phyloP scores from a whole-genome alignment of 2,797 vertebrate species.

The Chelmon rostratus region DNA sequence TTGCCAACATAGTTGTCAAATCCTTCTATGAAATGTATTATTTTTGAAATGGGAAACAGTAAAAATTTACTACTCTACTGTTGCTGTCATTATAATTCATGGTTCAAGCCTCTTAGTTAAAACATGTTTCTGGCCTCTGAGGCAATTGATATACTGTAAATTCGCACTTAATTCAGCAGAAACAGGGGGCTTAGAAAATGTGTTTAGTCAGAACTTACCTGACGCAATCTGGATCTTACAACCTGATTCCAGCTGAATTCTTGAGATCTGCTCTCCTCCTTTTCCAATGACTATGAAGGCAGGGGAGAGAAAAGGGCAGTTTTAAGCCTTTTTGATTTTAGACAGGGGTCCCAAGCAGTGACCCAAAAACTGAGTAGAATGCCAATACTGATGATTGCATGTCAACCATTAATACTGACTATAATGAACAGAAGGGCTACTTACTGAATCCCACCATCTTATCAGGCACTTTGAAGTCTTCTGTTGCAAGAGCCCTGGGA shows the following conservation, averaged over 20 bases:
- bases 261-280: slow-evolving; percentile 98
- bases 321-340: slow-evolving; percentile 26
- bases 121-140: background rate
- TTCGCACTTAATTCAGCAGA: background rate
- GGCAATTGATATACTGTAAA: background rate
- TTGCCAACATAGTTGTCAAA: background rate
- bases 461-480: slow-evolving; percentile 99
- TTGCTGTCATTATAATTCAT: background rate
- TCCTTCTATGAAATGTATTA: background rate
- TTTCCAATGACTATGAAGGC: slow-evolving; percentile 94
- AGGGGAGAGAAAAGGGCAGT: slow-evolving; percentile 18
- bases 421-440: slow-evolving; percentile 75
- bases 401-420: slow-evolving; percentile 40
- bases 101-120: background rate
- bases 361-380: slow-evolving; percentile 47
- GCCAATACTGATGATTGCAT: slow-evolving; percentile 61
- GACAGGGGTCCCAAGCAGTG: slow-evolving; percentile 42
- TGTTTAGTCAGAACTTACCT: slow-evolving; percentile 81
- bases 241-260: slow-evolving; percentile 98
- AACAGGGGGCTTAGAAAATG: background rate
- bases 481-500: slow-evolving; percentile 95
- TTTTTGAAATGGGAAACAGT: background rate
- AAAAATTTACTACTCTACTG: background rate
- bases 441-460: slow-evolving; percentile 99
- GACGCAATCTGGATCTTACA: slow-evolving; percentile 99